Conservation (phyloP, 1,140 invertebrate species). For the Habropoda laboriosa region DNA sequence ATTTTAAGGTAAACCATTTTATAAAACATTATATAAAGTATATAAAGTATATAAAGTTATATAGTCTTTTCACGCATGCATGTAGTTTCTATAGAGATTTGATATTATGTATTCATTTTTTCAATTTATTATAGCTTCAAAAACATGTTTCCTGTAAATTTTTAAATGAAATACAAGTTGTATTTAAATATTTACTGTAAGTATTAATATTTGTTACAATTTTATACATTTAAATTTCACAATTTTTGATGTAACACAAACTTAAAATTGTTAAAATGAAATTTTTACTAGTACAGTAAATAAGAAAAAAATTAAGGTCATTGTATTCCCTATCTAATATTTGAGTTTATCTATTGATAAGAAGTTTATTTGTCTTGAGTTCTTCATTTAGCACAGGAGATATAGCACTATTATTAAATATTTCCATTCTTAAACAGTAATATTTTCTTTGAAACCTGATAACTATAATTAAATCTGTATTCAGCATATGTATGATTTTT, state of each 20-base stretch:
- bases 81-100: not conserved
- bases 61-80: not conserved
- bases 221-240: not conserved
- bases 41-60: not conserved
- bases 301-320: not conserved
- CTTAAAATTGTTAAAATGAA: not conserved
- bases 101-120: not conserved
- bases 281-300: not conserved
- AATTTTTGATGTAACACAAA: not conserved
- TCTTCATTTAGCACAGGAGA: not conserved
- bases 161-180: not conserved
- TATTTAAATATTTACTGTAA: constrained; percentile 9
- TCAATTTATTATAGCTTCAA: constrained; percentile 8
- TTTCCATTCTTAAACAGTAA: not conserved
- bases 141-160: not conserved
- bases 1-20: constrained; percentile 80
- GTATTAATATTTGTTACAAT: not conserved
- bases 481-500: not conserved
- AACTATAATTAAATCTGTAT: constrained; percentile 2
- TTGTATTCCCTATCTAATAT: not conserved
- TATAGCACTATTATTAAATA: not conserved
- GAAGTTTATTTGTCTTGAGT: not conserved
- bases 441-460: not conserved
- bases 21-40: not conserved
- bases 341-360: constrained; percentile 19